Conservation (phyloP, 2,888 invertebrate genomes). For the Eupithecia subumbrata region DNA sequence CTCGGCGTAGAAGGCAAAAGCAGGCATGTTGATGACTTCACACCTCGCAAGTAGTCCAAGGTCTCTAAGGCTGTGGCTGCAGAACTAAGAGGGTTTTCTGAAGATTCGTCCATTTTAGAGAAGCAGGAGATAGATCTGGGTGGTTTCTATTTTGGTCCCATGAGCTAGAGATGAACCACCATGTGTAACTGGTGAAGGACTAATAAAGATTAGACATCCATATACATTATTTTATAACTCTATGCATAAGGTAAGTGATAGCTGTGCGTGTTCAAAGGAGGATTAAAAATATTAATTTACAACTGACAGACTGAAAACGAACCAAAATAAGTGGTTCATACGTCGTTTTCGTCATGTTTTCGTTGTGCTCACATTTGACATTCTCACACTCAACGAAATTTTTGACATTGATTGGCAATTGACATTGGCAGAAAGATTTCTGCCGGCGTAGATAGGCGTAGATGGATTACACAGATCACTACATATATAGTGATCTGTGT, state of each 20-base stretch:
- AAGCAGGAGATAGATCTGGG: neutral
- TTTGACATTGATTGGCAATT: too few species aligned
- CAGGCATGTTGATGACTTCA: conserved; percentile 87
- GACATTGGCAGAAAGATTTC: too few species aligned
- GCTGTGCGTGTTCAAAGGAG: neutral
- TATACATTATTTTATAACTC: neutral
- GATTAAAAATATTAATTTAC: too few species aligned
- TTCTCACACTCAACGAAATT: too few species aligned
- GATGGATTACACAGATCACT: too few species aligned
- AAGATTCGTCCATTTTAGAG: conserved; percentile 66
- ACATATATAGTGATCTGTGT: too few species aligned
- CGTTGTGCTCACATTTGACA: too few species aligned
- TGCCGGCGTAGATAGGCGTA: too few species aligned
- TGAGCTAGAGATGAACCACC: neutral
- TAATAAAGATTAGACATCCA: neutral
- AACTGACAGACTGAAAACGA: too few species aligned
- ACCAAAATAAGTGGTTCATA: too few species aligned
- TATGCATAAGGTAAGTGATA: neutral
- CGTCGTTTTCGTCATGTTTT: too few species aligned
- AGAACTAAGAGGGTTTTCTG: conserved; percentile 61
- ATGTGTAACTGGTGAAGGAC: neutral
- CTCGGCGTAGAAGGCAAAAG: conserved; percentile 85
- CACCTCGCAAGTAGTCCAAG: conserved; percentile 81
- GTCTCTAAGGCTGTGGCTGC: conserved; percentile 65
- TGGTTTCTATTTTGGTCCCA: neutral